Conservation (phyloP, 2,797 vertebrate species). For the Ciconia nigra region DNA sequence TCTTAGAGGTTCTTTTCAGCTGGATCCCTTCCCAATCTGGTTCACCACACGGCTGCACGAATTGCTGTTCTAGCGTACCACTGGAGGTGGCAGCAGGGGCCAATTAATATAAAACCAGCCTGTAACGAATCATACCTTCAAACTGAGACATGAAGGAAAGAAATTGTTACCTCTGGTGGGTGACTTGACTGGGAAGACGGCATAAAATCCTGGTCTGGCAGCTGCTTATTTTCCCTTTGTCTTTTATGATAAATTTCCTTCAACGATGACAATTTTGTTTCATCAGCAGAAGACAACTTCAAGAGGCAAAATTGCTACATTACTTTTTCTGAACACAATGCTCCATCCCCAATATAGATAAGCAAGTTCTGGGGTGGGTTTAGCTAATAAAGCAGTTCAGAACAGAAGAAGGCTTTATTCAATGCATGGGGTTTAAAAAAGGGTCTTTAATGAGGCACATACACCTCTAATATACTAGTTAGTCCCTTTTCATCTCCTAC, state of each 20-base stretch:
- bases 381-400: background rate
- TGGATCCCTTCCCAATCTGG: slow-evolving; percentile 4
- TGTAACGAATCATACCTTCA: background rate
- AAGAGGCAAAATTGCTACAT: slow-evolving; percentile 17
- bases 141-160: background rate
- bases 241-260: slow-evolving; percentile 89
- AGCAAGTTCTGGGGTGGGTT: background rate
- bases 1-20: background rate
- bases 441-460: background rate
- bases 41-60: background rate
- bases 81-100: slow-evolving; percentile 57
- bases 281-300: slow-evolving; percentile 76
- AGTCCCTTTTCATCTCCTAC: background rate
- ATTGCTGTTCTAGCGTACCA: background rate
- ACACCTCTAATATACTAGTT: background rate
- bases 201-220: slow-evolving; percentile 74
- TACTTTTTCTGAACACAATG: background rate
- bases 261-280: slow-evolving; percentile 78
- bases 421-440: background rate
- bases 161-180: slow-evolving; percentile 82
- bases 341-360: background rate
- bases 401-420: background rate
- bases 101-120: background rate
- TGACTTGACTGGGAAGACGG: slow-evolving; percentile 73
- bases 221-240: slow-evolving; percentile 77